Base-by-base conservation (phyloP, 1,140 invertebrate genomes). In the Aphelinus certus region DNA sequence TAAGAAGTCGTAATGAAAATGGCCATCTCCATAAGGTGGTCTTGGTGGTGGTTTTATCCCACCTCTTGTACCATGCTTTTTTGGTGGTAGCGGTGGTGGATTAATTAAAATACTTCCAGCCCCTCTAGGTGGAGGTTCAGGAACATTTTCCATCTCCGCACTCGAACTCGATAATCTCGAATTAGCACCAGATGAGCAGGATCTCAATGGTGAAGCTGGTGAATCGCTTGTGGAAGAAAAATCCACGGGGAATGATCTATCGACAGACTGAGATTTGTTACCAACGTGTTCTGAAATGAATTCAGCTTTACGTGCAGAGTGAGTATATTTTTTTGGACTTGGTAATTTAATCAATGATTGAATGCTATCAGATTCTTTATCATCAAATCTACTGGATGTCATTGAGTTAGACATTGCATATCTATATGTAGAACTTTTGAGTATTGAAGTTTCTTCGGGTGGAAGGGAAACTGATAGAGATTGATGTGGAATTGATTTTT, bases 31-130 rank as follows among this genome's bases (percentile, higher is more conserved):
- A 75, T 91, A 89, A 6, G 91, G 91, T 51, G 92, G 92, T 64
- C 92, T 88, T 2, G 92, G 91, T 1, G 92, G 93, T 0, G 92
- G 92, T 75, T 90, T 91, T 4, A 86, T 78, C 2, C 81, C 79
- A 4, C 81, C 78, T 75, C 85, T 81, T 10, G 79, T 80, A 53
- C 83, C 80, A 49, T 93, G 90, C 81, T 95, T 95, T 84, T 96
- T 96, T 0, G 95, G 95, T 2, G 95, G 95, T 71, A 96, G 87
- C 1, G 95, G 95, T 7, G 95, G 95, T 1, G 95, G 95, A 77
- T 95, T 90, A 65, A 91, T 89, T 85, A 83, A 88, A 84, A 82
- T 90, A 82, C 80, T 87, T 60, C 81, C 83, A n/a, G 87, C 89
- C 1, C 91, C 92, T 66, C 93, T 85, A 2, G 93, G 93, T 9